Percentiles rank a stretch among this genome's conserved stretches.
Evolutionary conservation across 2,113 vertebrate species (phyloP).

Genomic region (Channa maculata): DNA sequence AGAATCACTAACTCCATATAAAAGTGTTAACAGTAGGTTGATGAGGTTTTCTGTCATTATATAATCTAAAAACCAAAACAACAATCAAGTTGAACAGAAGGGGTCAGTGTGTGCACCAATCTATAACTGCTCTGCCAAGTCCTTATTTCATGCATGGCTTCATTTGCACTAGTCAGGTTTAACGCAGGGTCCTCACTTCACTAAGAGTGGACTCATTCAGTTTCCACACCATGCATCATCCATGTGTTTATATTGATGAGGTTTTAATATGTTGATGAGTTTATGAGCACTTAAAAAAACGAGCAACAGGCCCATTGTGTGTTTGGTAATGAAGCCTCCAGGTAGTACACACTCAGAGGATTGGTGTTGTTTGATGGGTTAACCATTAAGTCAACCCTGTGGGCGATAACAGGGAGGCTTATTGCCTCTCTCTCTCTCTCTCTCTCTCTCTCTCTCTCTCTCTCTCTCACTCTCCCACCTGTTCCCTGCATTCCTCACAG

Average conservation of each 20-base stretch:
- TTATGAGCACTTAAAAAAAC: slow-evolving; percentile 5
- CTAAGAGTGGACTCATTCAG: not conserved
- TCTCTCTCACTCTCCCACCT: slow-evolving; percentile 43
- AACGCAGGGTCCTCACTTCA: too few species aligned
- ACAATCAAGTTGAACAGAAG: slow-evolving; percentile 22
- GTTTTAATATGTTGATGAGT: slow-evolving; percentile 24
- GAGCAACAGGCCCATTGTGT: not conserved
- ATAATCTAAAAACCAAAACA: too few species aligned
- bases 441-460: not conserved
- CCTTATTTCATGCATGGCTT: slow-evolving; percentile 66
- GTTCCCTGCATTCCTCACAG: slow-evolving; percentile 63
- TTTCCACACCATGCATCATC: not conserved
- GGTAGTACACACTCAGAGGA: slow-evolving; percentile 1
- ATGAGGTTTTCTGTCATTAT: too few species aligned
- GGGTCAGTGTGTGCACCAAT: slow-evolving; percentile 31
- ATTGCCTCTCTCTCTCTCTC: slow-evolving; percentile 13
- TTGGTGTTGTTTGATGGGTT: slow-evolving; percentile 41
- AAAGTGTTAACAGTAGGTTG: too few species aligned
- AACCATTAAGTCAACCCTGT: slow-evolving; percentile 54
- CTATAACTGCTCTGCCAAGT: slow-evolving; percentile 40
- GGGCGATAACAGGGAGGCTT: slow-evolving; percentile 12
- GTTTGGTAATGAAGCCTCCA: slow-evolving; percentile 3
- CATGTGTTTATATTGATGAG: not conserved
- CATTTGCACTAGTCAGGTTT: slow-evolving; percentile 43
- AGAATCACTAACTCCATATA: too few species aligned